Conservation (phyloP, 2,113 vertebrate species). For the Noctilio leporinus region DNA sequence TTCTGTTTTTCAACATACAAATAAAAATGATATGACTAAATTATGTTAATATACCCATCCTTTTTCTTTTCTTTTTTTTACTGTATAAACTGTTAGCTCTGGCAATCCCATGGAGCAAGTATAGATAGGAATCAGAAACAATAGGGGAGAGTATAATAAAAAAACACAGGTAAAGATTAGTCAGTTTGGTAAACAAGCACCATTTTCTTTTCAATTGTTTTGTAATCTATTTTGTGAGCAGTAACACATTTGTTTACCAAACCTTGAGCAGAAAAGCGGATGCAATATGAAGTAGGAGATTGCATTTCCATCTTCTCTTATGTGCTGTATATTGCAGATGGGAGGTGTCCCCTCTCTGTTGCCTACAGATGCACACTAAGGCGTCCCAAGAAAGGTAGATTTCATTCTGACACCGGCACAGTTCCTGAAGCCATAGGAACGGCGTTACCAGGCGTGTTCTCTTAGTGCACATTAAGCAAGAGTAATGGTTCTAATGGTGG, state of each 20-base stretch:
- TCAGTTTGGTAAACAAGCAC: neutral
- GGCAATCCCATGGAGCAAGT: neutral
- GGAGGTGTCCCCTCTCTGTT: neutral
- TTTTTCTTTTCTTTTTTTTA: neutral
- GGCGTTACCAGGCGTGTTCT: constrained; percentile 2
- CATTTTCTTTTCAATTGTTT: neutral
- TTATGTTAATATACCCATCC: neutral
- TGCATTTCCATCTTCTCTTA: constrained; percentile 52
- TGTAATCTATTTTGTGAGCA: neutral
- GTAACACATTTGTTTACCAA: constrained; percentile 69
- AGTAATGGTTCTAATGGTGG: constrained; percentile 36
- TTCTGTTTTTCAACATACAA: neutral
- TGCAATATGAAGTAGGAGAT: constrained; percentile 71
- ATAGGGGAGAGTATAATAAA: neutral
- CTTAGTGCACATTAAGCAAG: constrained; percentile 42
- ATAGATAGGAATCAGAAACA: constrained; percentile 8
- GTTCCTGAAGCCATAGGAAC: constrained; percentile 44
- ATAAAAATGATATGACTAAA: neutral
- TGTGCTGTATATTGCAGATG: neutral
- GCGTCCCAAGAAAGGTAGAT: constrained; percentile 55
- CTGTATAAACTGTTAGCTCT: neutral
- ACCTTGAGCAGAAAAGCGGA: constrained; percentile 62
- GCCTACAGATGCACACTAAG: constrained; percentile 70
- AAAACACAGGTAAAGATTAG: neutral
- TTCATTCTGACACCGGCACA: constrained; percentile 49